A percentile compares a stretch with the other conserved stretches of the same genome.
phyloP scores from a whole-genome alignment of 2,113 vertebrate genomes.

The Noctilio leporinus region DNA sequence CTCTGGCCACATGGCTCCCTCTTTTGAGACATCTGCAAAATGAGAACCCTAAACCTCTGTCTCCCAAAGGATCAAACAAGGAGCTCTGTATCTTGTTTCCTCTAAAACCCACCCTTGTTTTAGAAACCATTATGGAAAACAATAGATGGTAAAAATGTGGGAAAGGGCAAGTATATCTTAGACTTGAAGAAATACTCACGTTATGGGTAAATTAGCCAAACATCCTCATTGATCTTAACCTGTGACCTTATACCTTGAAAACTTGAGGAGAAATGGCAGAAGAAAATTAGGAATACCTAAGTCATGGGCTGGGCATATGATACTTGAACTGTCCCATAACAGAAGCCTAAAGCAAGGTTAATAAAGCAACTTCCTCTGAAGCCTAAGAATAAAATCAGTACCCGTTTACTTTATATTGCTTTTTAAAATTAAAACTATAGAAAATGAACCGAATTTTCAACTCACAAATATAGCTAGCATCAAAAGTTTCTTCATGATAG shows the following conservation, averaged over 20 bases:
- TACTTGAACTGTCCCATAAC: no score
- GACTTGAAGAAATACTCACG: background rate
- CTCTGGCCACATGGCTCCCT: background rate
- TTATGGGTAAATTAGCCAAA: background rate
- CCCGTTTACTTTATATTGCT: background rate
- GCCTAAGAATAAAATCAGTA: background rate
- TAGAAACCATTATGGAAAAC: background rate
- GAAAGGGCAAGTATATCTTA: background rate
- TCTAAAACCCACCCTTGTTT: background rate
- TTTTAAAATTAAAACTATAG: background rate
- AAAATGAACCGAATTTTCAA: background rate
- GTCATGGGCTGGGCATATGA: background rate
- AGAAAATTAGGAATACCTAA: background rate
- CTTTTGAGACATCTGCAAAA: background rate
- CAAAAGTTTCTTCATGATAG: background rate
- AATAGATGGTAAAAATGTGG: background rate
- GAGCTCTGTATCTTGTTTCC: background rate
- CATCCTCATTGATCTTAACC: background rate
- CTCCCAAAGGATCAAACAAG: background rate
- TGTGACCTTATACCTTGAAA: background rate
- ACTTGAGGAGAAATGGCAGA: background rate
- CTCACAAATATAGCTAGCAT: background rate
- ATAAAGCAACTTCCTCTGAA: background rate
- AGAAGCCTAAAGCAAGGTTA: background rate
- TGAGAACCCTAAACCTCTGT: background rate